Base-by-base conservation (phyloP, 2,113 vertebrate species). In the Xenopus laevis region DNA sequence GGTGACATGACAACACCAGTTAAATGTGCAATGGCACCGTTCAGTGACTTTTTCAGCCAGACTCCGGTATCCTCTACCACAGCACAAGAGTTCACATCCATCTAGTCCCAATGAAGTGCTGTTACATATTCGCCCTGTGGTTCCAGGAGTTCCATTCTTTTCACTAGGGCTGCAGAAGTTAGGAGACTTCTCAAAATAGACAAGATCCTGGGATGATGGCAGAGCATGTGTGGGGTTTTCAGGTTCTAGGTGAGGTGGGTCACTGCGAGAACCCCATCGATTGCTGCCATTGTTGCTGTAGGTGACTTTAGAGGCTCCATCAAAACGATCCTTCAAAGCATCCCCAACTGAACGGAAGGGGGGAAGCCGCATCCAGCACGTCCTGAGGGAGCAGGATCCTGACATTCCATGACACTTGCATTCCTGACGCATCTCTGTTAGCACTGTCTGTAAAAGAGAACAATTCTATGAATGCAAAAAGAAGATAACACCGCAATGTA, bases 1-100 rank as follows among this genome's bases (percentile, higher is more conserved):
- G 90, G 95, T 98, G 87, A 99, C 97, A n/a, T 98, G 96, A 86
- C 97, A 99, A 90, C 97, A 99, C 97, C 96, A 99, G 83, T 99
- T 96, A 84, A 98, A 99, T 74, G 97, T 98, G 88, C 97, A 99
- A 86, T 98, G 92, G 87, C 97, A 99, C 70, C 97, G 92, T 84
- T 99, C 96, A 0, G 95, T 98, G 83, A 98, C 89, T 20, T 88
- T 92, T 84, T 98, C 95, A 3, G 91, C 94, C 81, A 88, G 91
- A 0, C 95, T 96, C 75, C 93, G 93, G 83, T 94, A 95, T 66
- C 97, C 97, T 0, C 97, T 88, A 58, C 97, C 97, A 0, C 97
- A 98, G 87, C 97, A 99, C 64, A 99, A 91, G 85, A 99, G 88
- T 87, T 99, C 97, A 1, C 97, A 99, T 46, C 97, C 97, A 0